Evolutionary conservation across 2,888 invertebrate species (phyloP).

Genomic region (Torymus aiolomorphi): DNA sequence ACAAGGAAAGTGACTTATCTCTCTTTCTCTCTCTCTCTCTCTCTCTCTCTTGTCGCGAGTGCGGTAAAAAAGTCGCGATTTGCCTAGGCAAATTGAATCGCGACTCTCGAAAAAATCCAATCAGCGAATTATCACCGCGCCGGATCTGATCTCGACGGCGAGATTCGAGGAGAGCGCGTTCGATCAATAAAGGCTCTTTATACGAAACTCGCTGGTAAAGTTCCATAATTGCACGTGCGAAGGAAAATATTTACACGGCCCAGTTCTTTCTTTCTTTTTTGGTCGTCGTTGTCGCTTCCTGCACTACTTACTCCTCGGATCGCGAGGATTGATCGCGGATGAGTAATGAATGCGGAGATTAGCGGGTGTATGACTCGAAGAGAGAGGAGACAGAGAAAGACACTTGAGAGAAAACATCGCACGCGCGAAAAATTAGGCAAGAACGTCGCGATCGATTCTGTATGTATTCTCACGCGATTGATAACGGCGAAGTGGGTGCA

Average conservation of each 20-base stretch:
- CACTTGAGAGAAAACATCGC: too few species aligned
- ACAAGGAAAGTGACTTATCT: conserved; percentile 8
- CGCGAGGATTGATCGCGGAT: conserved; percentile 6
- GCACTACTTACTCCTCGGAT: too few species aligned
- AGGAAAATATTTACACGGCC: conserved; percentile 34
- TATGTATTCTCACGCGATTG: too few species aligned
- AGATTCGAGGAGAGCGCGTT: background rate
- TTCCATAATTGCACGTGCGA: conserved; percentile 31
- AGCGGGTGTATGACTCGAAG: background rate
- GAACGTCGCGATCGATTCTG: too few species aligned
- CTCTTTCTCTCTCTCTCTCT: background rate
- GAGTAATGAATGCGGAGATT: background rate
- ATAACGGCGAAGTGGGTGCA: too few species aligned
- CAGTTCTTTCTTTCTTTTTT: conserved; percentile 2
- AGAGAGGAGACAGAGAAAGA: too few species aligned
- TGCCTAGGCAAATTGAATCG: conserved; percentile 23
- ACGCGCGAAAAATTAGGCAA: too few species aligned
- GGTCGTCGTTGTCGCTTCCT: too few species aligned
- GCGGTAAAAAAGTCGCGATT: background rate
- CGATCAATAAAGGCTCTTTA: background rate
- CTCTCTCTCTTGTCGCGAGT: background rate
- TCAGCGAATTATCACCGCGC: conserved; percentile 12
- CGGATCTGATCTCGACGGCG: background rate
- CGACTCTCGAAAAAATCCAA: conserved; percentile 1
- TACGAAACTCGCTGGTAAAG: conserved; percentile 8